Percentiles rank a stretch among this genome's conserved stretches.
Evolutionary conservation across 2,113 vertebrate genomes (phyloP).

Genomic region (Hippocampus barbouri): DNA sequence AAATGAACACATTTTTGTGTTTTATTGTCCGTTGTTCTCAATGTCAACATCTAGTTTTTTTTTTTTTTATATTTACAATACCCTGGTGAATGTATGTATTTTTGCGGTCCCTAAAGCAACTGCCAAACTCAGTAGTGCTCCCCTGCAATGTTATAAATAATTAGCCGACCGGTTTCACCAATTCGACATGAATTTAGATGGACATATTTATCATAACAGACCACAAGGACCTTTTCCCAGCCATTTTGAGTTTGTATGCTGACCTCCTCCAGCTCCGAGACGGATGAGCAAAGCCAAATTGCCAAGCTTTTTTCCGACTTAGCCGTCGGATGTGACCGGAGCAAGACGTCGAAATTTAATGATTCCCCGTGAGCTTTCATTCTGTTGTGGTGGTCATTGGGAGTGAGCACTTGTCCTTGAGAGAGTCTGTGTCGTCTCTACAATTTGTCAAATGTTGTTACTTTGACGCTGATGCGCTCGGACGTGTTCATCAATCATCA

Average conservation of each 20-base stretch:
- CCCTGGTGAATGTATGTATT: not conserved
- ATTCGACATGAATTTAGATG: too few relatives aligned
- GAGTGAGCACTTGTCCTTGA: conserved; percentile 2
- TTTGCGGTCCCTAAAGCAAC: too few relatives aligned
- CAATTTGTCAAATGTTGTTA: conserved; percentile 4
- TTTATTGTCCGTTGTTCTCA: too few relatives aligned
- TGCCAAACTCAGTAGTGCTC: too few relatives aligned
- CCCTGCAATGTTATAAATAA: too few relatives aligned
- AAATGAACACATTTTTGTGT: too few relatives aligned
- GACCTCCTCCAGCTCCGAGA: not conserved
- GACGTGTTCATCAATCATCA: conserved; percentile 11
- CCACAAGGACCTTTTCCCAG: too few relatives aligned
- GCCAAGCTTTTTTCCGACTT: not conserved
- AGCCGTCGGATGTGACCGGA: not conserved
- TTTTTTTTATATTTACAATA: too few relatives aligned
- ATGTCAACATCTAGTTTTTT: too few relatives aligned
- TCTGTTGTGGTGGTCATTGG: not conserved
- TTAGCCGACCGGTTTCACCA: too few relatives aligned
- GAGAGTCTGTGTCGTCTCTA: not conserved
- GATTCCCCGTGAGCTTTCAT: not conserved
- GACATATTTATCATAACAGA: too few relatives aligned
- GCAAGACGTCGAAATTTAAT: not conserved
- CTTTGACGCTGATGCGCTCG: conserved; percentile 5
- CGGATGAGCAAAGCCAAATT: not conserved
- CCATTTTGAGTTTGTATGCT: not conserved